phyloP scores from a whole-genome alignment of 1,140 invertebrate genomes.

The Schlechtendalia chinensis region DNA sequence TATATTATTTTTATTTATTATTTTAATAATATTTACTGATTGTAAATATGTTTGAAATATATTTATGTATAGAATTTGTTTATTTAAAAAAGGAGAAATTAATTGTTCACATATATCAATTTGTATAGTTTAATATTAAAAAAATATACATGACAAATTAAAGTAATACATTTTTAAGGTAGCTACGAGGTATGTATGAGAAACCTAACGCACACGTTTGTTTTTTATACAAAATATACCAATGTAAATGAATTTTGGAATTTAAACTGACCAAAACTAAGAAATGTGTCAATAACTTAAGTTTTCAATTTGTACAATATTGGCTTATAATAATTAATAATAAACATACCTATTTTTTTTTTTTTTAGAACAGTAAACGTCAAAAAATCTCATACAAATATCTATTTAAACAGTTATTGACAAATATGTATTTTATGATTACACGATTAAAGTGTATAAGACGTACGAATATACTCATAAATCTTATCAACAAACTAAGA shows the following conservation, averaged over 20 bases:
- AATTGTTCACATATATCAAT: not conserved
- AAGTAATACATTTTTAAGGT: no score
- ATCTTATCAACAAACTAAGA: conserved; percentile 7
- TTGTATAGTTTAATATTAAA: not conserved
- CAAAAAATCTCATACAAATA: not conserved
- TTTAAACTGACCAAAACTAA: not conserved
- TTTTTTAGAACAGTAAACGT: conserved; percentile 6
- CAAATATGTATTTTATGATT: not conserved
- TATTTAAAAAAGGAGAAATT: no score
- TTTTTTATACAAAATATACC: not conserved
- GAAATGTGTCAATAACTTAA: not conserved
- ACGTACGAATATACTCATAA: not conserved
- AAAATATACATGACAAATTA: not conserved
- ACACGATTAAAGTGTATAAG: not conserved
- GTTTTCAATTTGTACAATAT: not conserved
- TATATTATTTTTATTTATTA: not conserved
- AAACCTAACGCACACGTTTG: no score
- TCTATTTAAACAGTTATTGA: not conserved
- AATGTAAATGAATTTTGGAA: not conserved
- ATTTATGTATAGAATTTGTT: no score
- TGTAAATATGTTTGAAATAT: not conserved
- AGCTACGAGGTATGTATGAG: no score
- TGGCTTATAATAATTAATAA: not conserved
- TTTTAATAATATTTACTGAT: not conserved
- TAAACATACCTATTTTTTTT: not conserved